These are phyloP conservation scores for Lepidostoma basale DNA, from an alignment of 1,140 invertebrate genomes.

Conservation along the genomic window DNA sequence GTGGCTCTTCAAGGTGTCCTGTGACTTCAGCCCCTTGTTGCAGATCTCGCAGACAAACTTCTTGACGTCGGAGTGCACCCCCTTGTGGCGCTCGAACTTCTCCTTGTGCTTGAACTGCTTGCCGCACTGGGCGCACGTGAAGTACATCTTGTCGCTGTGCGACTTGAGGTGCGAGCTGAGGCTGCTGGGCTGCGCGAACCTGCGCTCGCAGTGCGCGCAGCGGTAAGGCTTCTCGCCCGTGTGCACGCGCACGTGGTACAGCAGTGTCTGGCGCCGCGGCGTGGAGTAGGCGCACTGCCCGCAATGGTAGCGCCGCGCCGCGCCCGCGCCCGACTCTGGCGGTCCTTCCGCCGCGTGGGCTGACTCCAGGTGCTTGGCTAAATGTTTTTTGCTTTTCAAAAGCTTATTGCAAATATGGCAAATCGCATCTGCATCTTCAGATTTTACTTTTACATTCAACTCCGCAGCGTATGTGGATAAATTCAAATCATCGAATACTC, in stretches of 20 bases:
- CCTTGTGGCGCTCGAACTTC: slow-evolving; percentile 54
- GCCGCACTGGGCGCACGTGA: slow-evolving; percentile 67
- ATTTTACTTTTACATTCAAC: neutral
- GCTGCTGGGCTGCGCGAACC: slow-evolving; percentile 62
- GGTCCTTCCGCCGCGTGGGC: slow-evolving; percentile 48
- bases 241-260: slow-evolving; percentile 60
- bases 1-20: slow-evolving; percentile 53
- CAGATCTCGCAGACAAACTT: slow-evolving; percentile 51
- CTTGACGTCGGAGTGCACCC: slow-evolving; percentile 53
- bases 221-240: slow-evolving; percentile 60
- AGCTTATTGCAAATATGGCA: slow-evolving; percentile 37
- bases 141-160: slow-evolving; percentile 58
- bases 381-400: slow-evolving; percentile 29
- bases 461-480: no score
- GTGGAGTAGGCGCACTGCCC: slow-evolving; percentile 56
- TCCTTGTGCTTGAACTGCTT: slow-evolving; percentile 65
- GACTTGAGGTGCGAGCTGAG: slow-evolving; percentile 58
- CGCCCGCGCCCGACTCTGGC: slow-evolving; percentile 53
- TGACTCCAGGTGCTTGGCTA: slow-evolving; percentile 29
- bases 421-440: neutral
- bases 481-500: no score
- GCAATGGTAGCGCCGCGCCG: slow-evolving; percentile 53
- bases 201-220: slow-evolving; percentile 65
- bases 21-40: slow-evolving; percentile 54
- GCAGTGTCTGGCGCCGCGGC: slow-evolving; percentile 56